Evolutionary conservation across 1,140 invertebrate species (phyloP).

Genomic region (Rhopalosiphum padi): DNA sequence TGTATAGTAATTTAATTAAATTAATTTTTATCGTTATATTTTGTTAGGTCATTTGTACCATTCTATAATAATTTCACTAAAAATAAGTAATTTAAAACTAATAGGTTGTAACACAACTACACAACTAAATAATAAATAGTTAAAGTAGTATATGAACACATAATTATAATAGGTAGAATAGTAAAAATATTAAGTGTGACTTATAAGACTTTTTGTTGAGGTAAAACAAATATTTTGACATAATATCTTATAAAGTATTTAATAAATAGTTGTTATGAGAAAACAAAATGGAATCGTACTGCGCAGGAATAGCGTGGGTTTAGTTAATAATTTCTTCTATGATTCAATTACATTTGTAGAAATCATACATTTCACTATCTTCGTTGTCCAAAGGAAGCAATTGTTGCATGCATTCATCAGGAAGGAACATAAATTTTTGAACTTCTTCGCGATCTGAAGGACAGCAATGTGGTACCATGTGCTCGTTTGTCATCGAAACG

Average conservation of each 20-base stretch:
- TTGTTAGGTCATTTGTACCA: background rate
- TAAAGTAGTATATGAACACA: background rate
- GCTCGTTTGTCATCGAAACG: background rate
- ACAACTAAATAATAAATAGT: background rate
- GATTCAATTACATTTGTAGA: background rate
- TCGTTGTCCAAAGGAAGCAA: background rate
- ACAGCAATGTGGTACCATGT: conserved; percentile 21
- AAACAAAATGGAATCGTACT: background rate
- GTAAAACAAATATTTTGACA: background rate
- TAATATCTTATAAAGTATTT: background rate
- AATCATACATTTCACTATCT: background rate
- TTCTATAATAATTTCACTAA: background rate
- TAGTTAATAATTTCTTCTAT: background rate
- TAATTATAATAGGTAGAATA: background rate
- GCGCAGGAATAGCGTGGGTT: background rate
- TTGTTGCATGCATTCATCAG: background rate
- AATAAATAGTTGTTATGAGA: background rate
- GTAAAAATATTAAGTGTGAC: background rate
- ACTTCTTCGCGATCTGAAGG: conserved; percentile 3
- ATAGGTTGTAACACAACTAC: background rate
- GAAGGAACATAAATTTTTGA: conserved; percentile 26
- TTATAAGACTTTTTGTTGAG: background rate
- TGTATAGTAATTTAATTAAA: background rate
- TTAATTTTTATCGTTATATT: background rate
- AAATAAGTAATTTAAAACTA: background rate